Base-by-base conservation (phyloP, 2,113 vertebrate genomes). In the Fregata magnificens region DNA sequence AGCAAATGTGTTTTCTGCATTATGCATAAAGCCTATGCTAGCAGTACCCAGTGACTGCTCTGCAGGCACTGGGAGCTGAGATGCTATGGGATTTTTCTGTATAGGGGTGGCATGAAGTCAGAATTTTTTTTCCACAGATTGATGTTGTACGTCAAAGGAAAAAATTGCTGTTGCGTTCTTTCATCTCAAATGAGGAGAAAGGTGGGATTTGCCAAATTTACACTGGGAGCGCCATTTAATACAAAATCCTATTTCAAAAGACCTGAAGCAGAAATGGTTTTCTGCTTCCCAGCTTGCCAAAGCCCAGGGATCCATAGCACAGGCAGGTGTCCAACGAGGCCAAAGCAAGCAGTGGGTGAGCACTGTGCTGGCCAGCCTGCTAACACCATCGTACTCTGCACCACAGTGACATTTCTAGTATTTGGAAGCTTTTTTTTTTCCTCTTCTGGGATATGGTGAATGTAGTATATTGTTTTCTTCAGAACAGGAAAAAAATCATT, bases 381-480 rank as follows among this genome's bases (percentile, higher is more conserved):
- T 50, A 24, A 53, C 2, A 1, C 17, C 14, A 9, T 61, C 2
- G 0, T 2, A 16, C 61, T 34, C 66, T 90, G 38, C 9, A 26
- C 44, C 55, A 36, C 38, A n/a, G 22, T 18, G 40, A 28, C 11
- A 3, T 20, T 95, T 40, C 31, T 62, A 50, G 11, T 22, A 45
- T 82, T 58, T 69, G 34, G 24, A 80, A 63, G 22, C 6, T 9
- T 47, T 40, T 38, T 42, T 72, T 10, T 14, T 4, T 70, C 36
- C 3, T 2, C 9, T 59, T 80, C 44, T 76, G 21, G 25, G 10
- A 7, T 71, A 34, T 26, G 78, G 29, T 29, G 22, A 45, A 67
- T 29, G 15, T 26, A 40, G n/a, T 18, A 25, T 5, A 10, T 40
- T 36, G 1, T 58, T 70, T 44, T 58, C 52, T 73, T 81, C 25